phyloP scores from a whole-genome alignment of 1,140 invertebrate species.

The Drosophila funebris region DNA sequence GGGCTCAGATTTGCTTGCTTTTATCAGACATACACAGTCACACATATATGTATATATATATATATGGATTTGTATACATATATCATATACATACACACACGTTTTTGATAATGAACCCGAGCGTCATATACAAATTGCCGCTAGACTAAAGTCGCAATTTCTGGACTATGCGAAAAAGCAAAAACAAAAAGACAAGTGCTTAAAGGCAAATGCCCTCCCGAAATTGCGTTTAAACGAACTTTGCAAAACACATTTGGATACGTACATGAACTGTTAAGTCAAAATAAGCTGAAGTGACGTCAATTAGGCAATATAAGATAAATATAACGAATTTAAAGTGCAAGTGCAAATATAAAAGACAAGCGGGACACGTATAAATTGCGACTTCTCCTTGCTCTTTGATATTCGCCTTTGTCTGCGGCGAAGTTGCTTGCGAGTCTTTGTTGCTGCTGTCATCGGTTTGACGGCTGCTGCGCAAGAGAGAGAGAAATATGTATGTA shows the following conservation, averaged over 20 bases:
- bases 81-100: slow-evolving; percentile 12
- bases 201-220: slow-evolving; percentile 68
- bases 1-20: slow-evolving; percentile 39
- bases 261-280: slow-evolving; percentile 2
- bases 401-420: slow-evolving; percentile 36
- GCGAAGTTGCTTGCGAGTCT: slow-evolving; percentile 52
- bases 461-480: slow-evolving; percentile 38
- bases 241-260: slow-evolving; percentile 44
- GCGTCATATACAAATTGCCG: slow-evolving; percentile 53
- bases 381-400: slow-evolving; percentile 26
- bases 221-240: slow-evolving; percentile 58
- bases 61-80: not conserved
- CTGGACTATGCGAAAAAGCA: slow-evolving; percentile 52
- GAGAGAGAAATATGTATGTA: slow-evolving; percentile 37
- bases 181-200: slow-evolving; percentile 29
- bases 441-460: slow-evolving; percentile 52
- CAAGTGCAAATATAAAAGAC: slow-evolving; percentile 35
- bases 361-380: slow-evolving; percentile 40
- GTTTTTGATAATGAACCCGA: slow-evolving; percentile 56
- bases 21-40: slow-evolving; percentile 43
- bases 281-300: slow-evolving; percentile 61
- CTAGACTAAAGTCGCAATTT: slow-evolving; percentile 75
- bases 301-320: slow-evolving; percentile 64
- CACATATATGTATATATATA: slow-evolving; percentile 16
- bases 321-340: slow-evolving; percentile 37